Conservation (phyloP, 2,888 invertebrate species). For the Archaeoteleia sp. region DNA sequence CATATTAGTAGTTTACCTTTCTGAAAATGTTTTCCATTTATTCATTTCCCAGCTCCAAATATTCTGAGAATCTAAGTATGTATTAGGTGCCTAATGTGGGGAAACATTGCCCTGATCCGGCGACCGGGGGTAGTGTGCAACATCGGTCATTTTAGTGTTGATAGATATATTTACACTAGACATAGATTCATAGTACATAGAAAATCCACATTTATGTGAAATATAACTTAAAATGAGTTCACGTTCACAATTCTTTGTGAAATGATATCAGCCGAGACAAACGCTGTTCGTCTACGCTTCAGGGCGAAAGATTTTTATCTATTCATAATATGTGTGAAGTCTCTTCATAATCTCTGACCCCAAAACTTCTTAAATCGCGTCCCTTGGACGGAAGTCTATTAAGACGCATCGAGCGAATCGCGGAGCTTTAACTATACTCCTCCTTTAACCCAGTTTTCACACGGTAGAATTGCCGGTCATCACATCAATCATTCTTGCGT, state of each 20-base stretch:
- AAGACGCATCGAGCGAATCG: conserved; percentile 44
- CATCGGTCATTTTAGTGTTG: no score
- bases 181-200: no score
- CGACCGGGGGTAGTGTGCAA: no score
- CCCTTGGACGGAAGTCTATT: conserved; percentile 52
- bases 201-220: no score
- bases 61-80: no score
- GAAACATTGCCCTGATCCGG: no score
- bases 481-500: conserved; percentile 24
- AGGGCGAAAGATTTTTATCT: conserved; percentile 17
- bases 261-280: conserved; percentile 17
- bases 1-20: no score
- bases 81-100: no score
- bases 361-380: conserved; percentile 52
- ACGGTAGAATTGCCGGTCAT: conserved; percentile 22
- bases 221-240: no score
- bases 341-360: conserved; percentile 43
- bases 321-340: conserved; percentile 22
- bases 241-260: conserved; percentile 11
- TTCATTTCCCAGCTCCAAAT: no score
- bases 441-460: conserved; percentile 30
- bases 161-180: no score
- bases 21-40: no score
- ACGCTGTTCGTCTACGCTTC: conserved; percentile 8
- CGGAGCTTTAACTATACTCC: conserved; percentile 19